A percentile compares a stretch with the other conserved stretches of the same genome.
Evolutionary conservation across 2,888 invertebrate species (phyloP).

Genomic region (Gandaritis pyraliata): DNA sequence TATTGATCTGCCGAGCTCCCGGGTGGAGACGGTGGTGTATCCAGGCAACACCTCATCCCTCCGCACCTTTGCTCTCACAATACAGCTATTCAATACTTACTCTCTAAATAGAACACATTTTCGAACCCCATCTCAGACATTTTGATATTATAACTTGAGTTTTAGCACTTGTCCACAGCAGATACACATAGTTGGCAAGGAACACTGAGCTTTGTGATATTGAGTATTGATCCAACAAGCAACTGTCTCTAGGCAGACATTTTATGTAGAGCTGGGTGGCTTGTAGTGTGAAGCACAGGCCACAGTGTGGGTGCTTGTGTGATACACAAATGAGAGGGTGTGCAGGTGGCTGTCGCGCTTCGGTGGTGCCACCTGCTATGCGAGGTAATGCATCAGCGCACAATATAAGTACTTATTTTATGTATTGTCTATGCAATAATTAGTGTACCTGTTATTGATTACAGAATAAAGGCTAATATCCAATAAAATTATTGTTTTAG

Average conservation of each 20-base stretch:
- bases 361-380: conserved; percentile 74
- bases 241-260: conserved; percentile 68
- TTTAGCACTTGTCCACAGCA: conserved; percentile 52
- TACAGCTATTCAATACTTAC: conserved; percentile 71
- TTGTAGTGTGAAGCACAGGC: conserved; percentile 49
- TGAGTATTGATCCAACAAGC: conserved; percentile 77
- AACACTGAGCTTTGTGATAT: conserved; percentile 58
- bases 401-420: conserved; percentile 25
- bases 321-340: conserved; percentile 65
- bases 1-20: conserved; percentile 76
- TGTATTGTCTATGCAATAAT: conserved; percentile 10
- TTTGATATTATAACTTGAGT: conserved; percentile 53
- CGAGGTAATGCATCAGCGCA: conserved; percentile 66
- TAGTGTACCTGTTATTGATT: conserved; percentile 14
- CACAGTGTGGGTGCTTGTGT: conserved; percentile 54
- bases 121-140: conserved; percentile 82
- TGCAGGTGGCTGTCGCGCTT: conserved; percentile 75
- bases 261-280: conserved; percentile 54
- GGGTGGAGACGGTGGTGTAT: conserved; percentile 70
- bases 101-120: conserved; percentile 82
- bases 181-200: conserved; percentile 66
- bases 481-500: background rate
- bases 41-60: conserved; percentile 81
- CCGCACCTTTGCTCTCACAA: conserved; percentile 61
- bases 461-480: background rate